phyloP scores from a whole-genome alignment of 37 sponge, comb jelly and placozoan species.

The Beroe ovata region DNA sequence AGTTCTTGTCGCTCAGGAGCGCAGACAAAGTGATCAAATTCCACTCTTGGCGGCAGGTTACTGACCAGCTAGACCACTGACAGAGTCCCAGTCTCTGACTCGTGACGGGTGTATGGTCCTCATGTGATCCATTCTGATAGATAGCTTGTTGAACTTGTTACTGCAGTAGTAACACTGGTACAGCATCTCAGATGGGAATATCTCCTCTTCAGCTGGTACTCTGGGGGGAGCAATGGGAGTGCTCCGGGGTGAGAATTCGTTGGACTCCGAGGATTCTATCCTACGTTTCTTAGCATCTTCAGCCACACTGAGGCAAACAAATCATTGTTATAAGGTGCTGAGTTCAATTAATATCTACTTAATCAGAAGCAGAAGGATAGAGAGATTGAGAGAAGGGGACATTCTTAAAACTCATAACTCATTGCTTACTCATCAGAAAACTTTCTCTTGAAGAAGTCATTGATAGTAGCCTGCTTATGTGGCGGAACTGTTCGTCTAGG shows the following conservation, averaged over 20 bases:
- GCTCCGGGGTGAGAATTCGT: background rate
- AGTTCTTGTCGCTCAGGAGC: too few relatives aligned
- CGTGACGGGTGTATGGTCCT: background rate
- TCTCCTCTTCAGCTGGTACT: background rate
- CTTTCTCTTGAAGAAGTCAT: background rate
- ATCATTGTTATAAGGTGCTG: too few relatives aligned
- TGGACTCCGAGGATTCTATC: background rate
- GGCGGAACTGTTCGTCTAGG: too few relatives aligned
- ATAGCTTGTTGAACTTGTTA: slow-evolving; percentile 8
- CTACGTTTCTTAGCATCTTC: background rate
- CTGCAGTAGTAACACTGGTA: slow-evolving; percentile 60
- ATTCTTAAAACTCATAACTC: background rate
- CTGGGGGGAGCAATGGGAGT: background rate
- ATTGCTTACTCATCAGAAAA: background rate
- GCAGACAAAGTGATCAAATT: too few relatives aligned
- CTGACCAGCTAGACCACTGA: too few relatives aligned
- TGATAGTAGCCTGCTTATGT: slow-evolving; percentile 2
- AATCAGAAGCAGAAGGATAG: too few relatives aligned
- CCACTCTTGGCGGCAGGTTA: too few relatives aligned
- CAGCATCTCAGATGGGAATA: background rate
- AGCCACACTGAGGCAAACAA: too few relatives aligned
- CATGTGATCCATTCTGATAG: slow-evolving; percentile 65
- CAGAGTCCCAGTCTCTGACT: slow-evolving; percentile 2
- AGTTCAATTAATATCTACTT: too few relatives aligned
- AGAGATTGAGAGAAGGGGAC: background rate